A percentile compares a stretch with the other conserved stretches of the same genome.
phyloP scores from a whole-genome alignment of 2,113 vertebrate species.

The Orthonyx spaldingii region DNA sequence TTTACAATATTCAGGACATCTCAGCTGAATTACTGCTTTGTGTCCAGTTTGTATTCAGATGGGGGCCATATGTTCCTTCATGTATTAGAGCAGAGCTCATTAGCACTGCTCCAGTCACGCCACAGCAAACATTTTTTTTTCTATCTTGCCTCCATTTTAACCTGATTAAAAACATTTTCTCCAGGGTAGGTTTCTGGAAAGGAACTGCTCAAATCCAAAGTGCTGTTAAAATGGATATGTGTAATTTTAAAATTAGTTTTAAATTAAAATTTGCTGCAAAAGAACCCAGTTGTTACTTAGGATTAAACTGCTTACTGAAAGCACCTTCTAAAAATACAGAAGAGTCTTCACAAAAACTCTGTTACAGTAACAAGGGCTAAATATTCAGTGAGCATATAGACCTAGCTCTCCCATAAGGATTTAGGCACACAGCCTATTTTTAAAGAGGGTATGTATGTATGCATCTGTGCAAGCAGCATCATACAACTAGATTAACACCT shows the following conservation, averaged over 20 bases:
- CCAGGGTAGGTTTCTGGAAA: slow-evolving; percentile 38
- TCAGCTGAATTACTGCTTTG: slow-evolving; percentile 70
- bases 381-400: not conserved
- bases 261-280: not conserved
- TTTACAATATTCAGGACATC: slow-evolving; percentile 72
- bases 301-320: slow-evolving; percentile 5
- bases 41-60: slow-evolving; percentile 75
- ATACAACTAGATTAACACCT: slow-evolving; percentile 51
- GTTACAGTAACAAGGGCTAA: not conserved
- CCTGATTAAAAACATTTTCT: slow-evolving; percentile 69
- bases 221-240: not conserved
- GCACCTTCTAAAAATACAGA: not conserved
- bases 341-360: not conserved
- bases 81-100: slow-evolving; percentile 67
- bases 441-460: not conserved
- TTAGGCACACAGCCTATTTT: slow-evolving; percentile 25
- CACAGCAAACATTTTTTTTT: slow-evolving; percentile 32
- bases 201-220: not conserved
- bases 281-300: not conserved
- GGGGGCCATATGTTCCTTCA: slow-evolving; percentile 72
- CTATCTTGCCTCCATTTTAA: slow-evolving; percentile 64
- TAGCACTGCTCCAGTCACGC: slow-evolving; percentile 59
- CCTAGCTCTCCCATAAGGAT: not conserved
- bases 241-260: slow-evolving; percentile 15
- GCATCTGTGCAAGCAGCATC: slow-evolving; percentile 33